Percentiles rank a stretch among this genome's conserved stretches.
These are phyloP conservation scores for Mola mola DNA, from an alignment of 2,113 vertebrate genomes.

Conservation along the genomic window DNA sequence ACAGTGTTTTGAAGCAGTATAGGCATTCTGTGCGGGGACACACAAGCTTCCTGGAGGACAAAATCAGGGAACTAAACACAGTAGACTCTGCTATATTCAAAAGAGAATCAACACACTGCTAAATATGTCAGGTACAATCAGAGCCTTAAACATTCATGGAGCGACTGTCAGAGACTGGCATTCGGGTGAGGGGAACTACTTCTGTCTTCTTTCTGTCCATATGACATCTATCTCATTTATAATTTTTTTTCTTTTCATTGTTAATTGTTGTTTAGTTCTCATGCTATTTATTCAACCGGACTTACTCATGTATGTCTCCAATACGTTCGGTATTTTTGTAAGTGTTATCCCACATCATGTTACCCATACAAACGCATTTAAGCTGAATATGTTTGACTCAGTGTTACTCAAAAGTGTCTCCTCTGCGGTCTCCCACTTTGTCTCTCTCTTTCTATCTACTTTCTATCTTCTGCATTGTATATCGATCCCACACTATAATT, in stretches of 20 bases:
- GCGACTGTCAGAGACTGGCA: background rate
- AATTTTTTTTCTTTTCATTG: too few species aligned
- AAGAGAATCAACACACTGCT: background rate
- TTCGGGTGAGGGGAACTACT: background rate
- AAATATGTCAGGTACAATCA: slow-evolving; percentile 13
- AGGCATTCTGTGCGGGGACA: background rate
- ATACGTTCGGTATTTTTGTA: too few species aligned
- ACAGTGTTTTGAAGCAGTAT: background rate
- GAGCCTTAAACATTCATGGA: slow-evolving; percentile 10
- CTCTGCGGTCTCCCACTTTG: slow-evolving; percentile 6
- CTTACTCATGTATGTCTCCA: background rate
- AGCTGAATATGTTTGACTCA: too few species aligned
- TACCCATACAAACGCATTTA: slow-evolving; percentile 30
- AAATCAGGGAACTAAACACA: background rate
- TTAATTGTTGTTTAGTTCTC: too few species aligned
- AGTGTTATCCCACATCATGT: slow-evolving; percentile 53
- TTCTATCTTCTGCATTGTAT: slow-evolving; percentile 25
- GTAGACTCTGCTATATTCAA: background rate
- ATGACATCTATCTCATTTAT: too few species aligned
- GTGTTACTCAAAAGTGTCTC: slow-evolving; percentile 42
- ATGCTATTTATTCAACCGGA: too few species aligned
- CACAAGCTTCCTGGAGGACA: slow-evolving; percentile 33
- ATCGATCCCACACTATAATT: slow-evolving; percentile 50
- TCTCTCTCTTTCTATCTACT: slow-evolving; percentile 16
- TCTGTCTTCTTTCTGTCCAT: too few species aligned